These are phyloP conservation scores for Drosophila arawakana DNA, from an alignment of 1,140 invertebrate genomes.

Conservation along the genomic window DNA sequence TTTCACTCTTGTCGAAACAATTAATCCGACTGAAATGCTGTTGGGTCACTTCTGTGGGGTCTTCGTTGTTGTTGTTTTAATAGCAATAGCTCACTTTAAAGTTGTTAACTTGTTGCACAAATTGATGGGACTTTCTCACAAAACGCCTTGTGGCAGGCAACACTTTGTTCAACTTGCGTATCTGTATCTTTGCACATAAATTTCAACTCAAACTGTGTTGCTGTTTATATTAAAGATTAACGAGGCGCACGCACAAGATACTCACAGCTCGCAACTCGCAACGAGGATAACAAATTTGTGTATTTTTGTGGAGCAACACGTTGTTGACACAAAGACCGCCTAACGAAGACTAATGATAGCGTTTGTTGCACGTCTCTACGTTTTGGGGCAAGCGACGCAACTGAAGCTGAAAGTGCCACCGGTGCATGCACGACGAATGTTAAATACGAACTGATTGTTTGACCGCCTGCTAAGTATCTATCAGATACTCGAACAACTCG, in stretches of 20 bases:
- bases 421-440: constrained; percentile 43
- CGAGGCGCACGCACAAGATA: constrained; percentile 22
- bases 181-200: constrained; percentile 4
- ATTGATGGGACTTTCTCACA: neutral
- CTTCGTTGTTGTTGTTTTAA: neutral
- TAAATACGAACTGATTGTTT: constrained; percentile 50
- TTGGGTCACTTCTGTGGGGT: neutral
- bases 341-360: constrained; percentile 80
- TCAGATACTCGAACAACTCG: neutral
- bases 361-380: constrained; percentile 21
- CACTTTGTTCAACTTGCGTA: constrained; percentile 14
- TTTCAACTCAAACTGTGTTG: constrained; percentile 21
- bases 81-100: constrained; percentile 47
- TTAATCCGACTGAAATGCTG: constrained; percentile 4
- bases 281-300: constrained; percentile 14
- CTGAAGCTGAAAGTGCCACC: constrained; percentile 3
- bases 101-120: constrained; percentile 63
- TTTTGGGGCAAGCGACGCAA: constrained; percentile 5
- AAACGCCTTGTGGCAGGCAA: constrained; percentile 6
- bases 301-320: constrained; percentile 68
- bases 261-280: constrained; percentile 1
- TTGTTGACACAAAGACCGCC: constrained; percentile 84
- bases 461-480: constrained; percentile 19
- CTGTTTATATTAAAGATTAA: constrained; percentile 29
- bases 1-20: constrained; percentile 1